Conservation (phyloP, 1,140 invertebrate species). For the Zaprionus africanus region DNA sequence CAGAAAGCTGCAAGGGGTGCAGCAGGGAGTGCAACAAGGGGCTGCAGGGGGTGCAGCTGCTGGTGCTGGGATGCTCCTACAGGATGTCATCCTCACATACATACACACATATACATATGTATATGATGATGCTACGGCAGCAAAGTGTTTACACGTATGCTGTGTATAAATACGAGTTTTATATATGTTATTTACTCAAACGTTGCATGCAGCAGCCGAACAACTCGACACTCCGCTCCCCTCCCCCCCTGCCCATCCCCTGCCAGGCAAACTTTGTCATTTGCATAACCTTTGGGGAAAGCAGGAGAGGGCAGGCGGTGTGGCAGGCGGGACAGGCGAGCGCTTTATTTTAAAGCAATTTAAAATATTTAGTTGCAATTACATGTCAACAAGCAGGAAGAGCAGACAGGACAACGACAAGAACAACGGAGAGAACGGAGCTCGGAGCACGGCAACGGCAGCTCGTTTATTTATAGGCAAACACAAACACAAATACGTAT, state of each 20-base stretch:
- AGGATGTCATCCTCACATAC: neutral
- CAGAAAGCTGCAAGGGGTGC: constrained; percentile 47
- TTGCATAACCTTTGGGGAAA: constrained; percentile 73
- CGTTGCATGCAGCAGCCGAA: constrained; percentile 53
- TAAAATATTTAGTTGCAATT: constrained; percentile 83
- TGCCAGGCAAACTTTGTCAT: constrained; percentile 69
- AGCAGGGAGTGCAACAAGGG: neutral
- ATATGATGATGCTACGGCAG: neutral
- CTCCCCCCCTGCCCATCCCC: constrained; percentile 45
- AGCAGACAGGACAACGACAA: constrained; percentile 37
- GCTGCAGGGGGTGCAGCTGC: neutral
- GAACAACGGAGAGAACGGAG: constrained; percentile 39
- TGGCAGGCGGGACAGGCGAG: constrained; percentile 3
- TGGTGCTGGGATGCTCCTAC: neutral
- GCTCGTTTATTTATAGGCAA: constrained; percentile 69
- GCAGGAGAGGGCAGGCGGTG: neutral
- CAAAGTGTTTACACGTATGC: constrained; percentile 71
- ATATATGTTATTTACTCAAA: constrained; percentile 82
- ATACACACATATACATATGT: neutral
- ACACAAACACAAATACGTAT: constrained; percentile 29
- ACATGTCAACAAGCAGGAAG: constrained; percentile 77
- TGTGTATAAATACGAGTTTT: constrained; percentile 82
- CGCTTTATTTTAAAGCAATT: constrained; percentile 82
- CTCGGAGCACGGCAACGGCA: constrained; percentile 9
- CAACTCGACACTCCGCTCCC: constrained; percentile 27